Percentiles rank a stretch among this genome's conserved stretches.
phyloP scores from a whole-genome alignment of 2,888 invertebrate species.

The Philereme vetulata region DNA sequence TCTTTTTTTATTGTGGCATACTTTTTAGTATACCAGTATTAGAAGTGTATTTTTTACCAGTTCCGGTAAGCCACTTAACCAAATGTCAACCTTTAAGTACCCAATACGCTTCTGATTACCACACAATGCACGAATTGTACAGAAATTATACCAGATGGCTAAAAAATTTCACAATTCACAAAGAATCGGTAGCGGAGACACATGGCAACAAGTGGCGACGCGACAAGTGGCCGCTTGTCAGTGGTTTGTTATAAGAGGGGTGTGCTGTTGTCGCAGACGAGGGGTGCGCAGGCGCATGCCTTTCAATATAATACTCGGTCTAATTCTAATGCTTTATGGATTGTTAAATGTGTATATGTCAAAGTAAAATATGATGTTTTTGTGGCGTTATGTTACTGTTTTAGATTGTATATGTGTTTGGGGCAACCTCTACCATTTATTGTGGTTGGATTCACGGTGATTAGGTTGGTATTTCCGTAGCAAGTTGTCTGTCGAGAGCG shows the following conservation, averaged over 20 bases:
- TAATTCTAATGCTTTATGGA: slow-evolving; percentile 9
- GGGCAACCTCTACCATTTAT: too few relatives aligned
- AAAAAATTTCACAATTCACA: slow-evolving; percentile 16
- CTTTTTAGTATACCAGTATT: too few relatives aligned
- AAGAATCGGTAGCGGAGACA: slow-evolving; percentile 8
- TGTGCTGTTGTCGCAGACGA: neutral
- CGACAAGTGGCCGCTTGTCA: slow-evolving; percentile 5
- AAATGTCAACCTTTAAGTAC: slow-evolving; percentile 6
- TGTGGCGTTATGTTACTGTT: slow-evolving; percentile 2
- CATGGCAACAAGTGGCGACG: slow-evolving; percentile 13
- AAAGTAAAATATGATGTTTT: slow-evolving; percentile 21
- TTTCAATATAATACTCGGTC: slow-evolving; percentile 3
- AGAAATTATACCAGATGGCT: slow-evolving; percentile 22
- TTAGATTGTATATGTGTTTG: neutral
- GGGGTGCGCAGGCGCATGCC: slow-evolving; percentile 5
- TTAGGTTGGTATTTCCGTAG: too few relatives aligned
- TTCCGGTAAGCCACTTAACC: slow-evolving; percentile 6
- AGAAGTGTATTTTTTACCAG: neutral
- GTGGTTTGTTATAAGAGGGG: neutral
- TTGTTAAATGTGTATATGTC: slow-evolving; percentile 15
- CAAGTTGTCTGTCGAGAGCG: too few relatives aligned
- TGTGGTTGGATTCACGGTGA: too few relatives aligned
- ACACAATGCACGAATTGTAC: slow-evolving; percentile 20
- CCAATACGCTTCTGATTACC: slow-evolving; percentile 15
- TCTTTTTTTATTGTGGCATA: too few relatives aligned